Evolutionary conservation across 2,113 vertebrate species (phyloP).

Genomic region (Dascyllus trimaculatus): DNA sequence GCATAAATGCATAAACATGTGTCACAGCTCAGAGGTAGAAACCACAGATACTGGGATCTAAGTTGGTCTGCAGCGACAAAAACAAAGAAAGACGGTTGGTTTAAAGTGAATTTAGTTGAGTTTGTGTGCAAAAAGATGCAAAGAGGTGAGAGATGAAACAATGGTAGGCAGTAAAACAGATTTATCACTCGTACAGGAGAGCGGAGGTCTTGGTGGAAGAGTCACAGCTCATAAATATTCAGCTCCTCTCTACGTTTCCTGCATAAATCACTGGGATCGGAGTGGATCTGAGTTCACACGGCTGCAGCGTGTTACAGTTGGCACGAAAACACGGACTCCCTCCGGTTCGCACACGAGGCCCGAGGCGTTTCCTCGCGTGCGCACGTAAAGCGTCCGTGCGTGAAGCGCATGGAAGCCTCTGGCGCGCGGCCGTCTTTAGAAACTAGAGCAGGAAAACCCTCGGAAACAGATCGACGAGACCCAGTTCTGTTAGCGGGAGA

Average conservation of each 20-base stretch:
- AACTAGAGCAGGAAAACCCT: too few relatives aligned
- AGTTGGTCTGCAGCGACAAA: background rate
- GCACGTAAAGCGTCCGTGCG: too few relatives aligned
- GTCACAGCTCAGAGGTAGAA: too few relatives aligned
- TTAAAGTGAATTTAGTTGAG: conserved; percentile 29
- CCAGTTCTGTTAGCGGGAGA: background rate
- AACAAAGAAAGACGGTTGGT: background rate
- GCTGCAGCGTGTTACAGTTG: conserved; percentile 27
- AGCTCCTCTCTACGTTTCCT: conserved; percentile 3
- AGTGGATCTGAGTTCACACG: conserved; percentile 39
- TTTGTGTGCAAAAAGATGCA: conserved; percentile 31
- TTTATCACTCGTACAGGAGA: conserved; percentile 25
- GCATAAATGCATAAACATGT: too few relatives aligned
- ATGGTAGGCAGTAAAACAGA: conserved; percentile 32
- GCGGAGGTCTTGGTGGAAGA: conserved; percentile 12
- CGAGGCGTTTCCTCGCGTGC: too few relatives aligned
- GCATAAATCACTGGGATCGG: conserved; percentile 35
- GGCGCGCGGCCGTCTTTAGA: too few relatives aligned
- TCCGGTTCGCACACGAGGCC: conserved; percentile 1
- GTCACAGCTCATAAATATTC: conserved; percentile 58
- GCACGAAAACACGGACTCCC: conserved; percentile 47
- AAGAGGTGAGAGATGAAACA: conserved; percentile 26
- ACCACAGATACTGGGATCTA: too few relatives aligned
- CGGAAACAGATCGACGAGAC: background rate
- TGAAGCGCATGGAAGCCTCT: too few relatives aligned